Evolutionary conservation across 2,888 invertebrate genomes (phyloP), one percentile per base, ranked within the genome.

Genomic region (Phorcus lineatus): DNA sequence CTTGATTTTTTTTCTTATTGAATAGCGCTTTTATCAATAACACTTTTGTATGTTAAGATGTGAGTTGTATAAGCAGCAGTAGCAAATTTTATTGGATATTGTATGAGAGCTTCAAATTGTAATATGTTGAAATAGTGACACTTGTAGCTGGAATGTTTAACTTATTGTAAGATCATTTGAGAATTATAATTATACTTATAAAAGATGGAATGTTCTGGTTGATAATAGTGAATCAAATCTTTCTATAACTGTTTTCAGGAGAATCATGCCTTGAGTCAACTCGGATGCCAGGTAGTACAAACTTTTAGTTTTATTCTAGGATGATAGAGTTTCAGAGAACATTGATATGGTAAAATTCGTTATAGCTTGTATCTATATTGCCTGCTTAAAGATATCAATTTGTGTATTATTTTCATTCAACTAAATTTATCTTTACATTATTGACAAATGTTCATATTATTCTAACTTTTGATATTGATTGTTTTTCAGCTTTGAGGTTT

Each of bases 191-290:
- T 4, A 4, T 36, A 36, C 7, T 2, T 36, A 36, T 4, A 36
- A 36, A 36, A 36, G 2, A 36, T n/a, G 36, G 36, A 36, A 7
- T 36, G 36, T 36, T 2, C 7, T 36, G 2, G 36, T 36, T 36
- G 36, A 4, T 36, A 2, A 4, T 36, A 36, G 2, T 36, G 2
- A 36, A 36, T 36, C 28, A 52, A n/a, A 13, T 28, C 13, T 13
- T 55, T 31, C 24, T 78, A 40, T 62, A 62, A 79, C 36, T 81
- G 47, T 57, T 84, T 85, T 6, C 78, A 89, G 89, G 88, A 24
- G 88, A 88, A 78, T 81, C 82, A 6, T 87, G 89, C 82, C 77
- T 88, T 13, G 28, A 40, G 28, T 16, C n/a, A 54, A 75, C 80
- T 0, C n/a, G 80, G 47, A 24, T 81, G 11, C 36, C 74, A 76